Conservation (phyloP, 2,888 invertebrate genomes). For the Notocelia uddmanniana region DNA sequence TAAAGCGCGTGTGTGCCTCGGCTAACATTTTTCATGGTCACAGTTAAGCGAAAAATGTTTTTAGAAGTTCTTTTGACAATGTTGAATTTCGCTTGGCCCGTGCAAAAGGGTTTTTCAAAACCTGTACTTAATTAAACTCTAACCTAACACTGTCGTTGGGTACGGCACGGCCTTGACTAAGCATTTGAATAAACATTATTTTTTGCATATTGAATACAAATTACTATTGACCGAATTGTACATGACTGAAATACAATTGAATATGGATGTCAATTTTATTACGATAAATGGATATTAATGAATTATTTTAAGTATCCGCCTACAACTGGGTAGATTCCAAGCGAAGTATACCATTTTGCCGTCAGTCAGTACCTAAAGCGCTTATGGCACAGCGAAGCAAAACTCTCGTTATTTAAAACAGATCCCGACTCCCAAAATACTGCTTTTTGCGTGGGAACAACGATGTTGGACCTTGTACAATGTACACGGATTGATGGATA, state of each 20-base stretch:
- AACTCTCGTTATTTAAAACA: no score
- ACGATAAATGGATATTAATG: slow-evolving; percentile 1
- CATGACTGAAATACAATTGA: not conserved
- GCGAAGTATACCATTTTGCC: not conserved
- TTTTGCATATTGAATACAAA: slow-evolving; percentile 16
- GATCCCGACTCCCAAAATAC: not conserved
- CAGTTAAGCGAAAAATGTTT: no score
- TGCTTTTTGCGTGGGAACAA: not conserved
- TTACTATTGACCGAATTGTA: slow-evolving; percentile 32
- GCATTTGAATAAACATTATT: slow-evolving; percentile 10
- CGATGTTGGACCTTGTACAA: not conserved
- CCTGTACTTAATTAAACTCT: not conserved
- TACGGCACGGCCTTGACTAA: not conserved
- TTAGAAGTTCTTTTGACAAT: not conserved
- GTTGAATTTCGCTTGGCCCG: not conserved
- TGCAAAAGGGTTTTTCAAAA: not conserved
- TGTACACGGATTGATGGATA: no score
- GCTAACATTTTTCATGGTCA: no score
- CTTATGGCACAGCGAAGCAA: not conserved
- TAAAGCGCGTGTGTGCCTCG: no score
- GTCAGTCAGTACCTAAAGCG: not conserved
- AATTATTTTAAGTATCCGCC: not conserved
- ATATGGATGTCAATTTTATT: slow-evolving; percentile 2
- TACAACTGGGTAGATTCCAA: not conserved
- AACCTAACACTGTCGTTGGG: slow-evolving; percentile 4